Base-by-base conservation (phyloP, 2,888 invertebrate species). In the Euzetes globulus region DNA sequence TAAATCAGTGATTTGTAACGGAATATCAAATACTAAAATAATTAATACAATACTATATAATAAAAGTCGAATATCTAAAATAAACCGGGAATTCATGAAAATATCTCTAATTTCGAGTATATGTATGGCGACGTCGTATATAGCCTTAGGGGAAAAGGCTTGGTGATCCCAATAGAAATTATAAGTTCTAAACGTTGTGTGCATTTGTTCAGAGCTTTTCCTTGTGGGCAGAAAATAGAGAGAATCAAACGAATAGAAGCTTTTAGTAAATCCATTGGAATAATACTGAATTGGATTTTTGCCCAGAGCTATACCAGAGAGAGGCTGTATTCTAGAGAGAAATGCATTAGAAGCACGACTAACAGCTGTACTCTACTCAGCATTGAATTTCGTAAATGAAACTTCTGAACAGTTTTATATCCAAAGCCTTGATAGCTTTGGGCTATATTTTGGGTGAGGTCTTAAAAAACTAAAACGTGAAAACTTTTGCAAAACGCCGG, bases 251-350 rank as follows among this genome's bases (percentile, higher is more conserved):
- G 25, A 70, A 70, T 45, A 19, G 70, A 27, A 70, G 70, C 70
- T 70, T 70, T 70, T 70, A 70, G 70, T 47, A 70, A 70, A 70
- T 45, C 65, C 45, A 70, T 70, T 47, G 70, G 19, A 70, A 70
- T 70, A 70, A 41, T 41, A 70, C 13, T 70, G 70, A 25, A 70
- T 41, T 70, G 70, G 45, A 47, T 47, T 70, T 47, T 45, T 6
- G 47, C 70, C 70, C 17, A 1, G 27, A 47, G 70, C 17, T 22
- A 65, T 65, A 29, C 19, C 19, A 19, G 27, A 25, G 33, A 70
- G 70, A 22, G 58, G 22, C 55, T 70, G 70, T 22, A 70, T 70
- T 70, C 19, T 17, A 41, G 41, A 68, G 17, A 17, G 27, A 65
- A 41, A 19, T 47, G 70, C 19, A 70, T 37, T n/a, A 33, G 37